phyloP scores from a whole-genome alignment of 2,888 invertebrate genomes.

The Cryptocheilus praepositus region DNA sequence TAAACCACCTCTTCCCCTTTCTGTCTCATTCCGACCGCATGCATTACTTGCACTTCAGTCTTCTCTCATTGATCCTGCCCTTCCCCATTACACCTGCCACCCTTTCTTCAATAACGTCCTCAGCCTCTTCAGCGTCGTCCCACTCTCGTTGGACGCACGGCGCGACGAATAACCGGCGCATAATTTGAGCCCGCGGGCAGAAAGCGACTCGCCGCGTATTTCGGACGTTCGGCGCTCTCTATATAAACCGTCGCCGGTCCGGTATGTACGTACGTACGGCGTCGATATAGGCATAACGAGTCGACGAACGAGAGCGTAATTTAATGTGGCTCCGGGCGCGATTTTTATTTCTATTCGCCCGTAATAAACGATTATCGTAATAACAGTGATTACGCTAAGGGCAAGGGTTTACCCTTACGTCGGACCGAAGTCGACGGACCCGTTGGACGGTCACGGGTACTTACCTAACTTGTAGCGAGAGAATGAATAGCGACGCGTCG shows the following conservation, averaged over 20 bases:
- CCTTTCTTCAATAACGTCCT: no score
- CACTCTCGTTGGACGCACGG: conserved; percentile 15
- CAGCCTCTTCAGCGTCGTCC: no score
- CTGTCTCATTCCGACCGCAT: no score
- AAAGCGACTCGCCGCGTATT: conserved; percentile 41
- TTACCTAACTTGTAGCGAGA: conserved; percentile 1
- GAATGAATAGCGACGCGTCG: conserved; percentile 3
- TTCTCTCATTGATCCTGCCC: no score
- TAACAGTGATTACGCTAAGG: conserved; percentile 59
- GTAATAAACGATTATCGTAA: conserved; percentile 64
- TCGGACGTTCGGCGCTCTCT: conserved; percentile 39
- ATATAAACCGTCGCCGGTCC: no score
- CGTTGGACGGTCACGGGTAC: background rate
- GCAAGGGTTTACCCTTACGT: conserved; percentile 24
- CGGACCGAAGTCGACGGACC: conserved; percentile 11
- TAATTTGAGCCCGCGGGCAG: conserved; percentile 53
- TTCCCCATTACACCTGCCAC: no score
- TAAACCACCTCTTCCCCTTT: no score
- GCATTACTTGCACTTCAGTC: no score
- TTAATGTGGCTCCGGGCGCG: conserved; percentile 45
- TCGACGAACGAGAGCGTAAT: conserved; percentile 35
- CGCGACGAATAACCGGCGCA: conserved; percentile 54
- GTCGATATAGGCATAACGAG: background rate
- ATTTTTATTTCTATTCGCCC: conserved; percentile 62
- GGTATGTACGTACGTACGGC: no score